Percentiles rank a stretch among this genome's conserved stretches.
These are phyloP conservation scores for Dorcus hopei DNA, from an alignment of 2,888 invertebrate genomes.

Conservation along the genomic window DNA sequence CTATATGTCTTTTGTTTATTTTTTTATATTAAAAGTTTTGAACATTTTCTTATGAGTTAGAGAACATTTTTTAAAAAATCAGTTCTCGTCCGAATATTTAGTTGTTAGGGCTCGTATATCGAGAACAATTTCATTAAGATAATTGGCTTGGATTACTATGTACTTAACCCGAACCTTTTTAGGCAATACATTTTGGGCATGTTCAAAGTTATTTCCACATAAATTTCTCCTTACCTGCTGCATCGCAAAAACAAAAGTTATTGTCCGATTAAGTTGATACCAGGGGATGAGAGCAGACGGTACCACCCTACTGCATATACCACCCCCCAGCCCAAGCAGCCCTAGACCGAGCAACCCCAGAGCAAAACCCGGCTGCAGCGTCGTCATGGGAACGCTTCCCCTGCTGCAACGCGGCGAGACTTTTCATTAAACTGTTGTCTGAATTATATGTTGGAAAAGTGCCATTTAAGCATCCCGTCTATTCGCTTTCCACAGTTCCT, in stretches of 20 bases:
- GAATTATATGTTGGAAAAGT: conserved; percentile 38
- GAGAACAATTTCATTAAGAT: too few species aligned
- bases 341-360: conserved; percentile 30
- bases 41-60: too few species aligned
- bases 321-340: conserved; percentile 18
- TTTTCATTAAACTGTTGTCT: conserved; percentile 45
- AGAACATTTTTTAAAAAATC: too few species aligned
- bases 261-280: conserved; percentile 15
- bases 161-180: too few species aligned
- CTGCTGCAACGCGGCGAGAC: conserved; percentile 42
- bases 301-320: conserved; percentile 24
- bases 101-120: too few species aligned
- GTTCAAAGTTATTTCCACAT: too few species aligned
- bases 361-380: conserved; percentile 43
- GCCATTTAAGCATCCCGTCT: conserved; percentile 28
- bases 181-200: too few species aligned
- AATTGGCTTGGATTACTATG: too few species aligned
- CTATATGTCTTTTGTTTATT: too few species aligned
- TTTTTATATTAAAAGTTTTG: too few species aligned
- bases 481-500: too few species aligned
- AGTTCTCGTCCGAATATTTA: too few species aligned
- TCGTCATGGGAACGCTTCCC: conserved; percentile 45
- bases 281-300: conserved; percentile 8
- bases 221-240: background rate
- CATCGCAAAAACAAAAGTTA: conserved; percentile 17